These are phyloP conservation scores for Diploscapter pachys DNA, from an alignment of 1,140 invertebrate genomes.

Conservation along the genomic window DNA sequence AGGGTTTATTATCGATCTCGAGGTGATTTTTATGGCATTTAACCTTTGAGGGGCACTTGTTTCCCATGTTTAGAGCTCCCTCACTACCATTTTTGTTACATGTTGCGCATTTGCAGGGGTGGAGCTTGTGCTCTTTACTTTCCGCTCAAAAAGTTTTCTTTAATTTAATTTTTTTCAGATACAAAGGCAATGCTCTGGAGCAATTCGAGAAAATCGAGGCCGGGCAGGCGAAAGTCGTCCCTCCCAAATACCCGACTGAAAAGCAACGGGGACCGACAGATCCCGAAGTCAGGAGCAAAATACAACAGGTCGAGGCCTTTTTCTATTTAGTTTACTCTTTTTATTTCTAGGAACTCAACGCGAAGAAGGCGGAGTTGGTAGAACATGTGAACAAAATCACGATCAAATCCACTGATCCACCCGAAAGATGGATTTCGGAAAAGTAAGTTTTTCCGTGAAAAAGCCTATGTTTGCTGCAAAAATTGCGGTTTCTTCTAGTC, in stretches of 20 bases:
- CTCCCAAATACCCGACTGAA: constrained; percentile 12
- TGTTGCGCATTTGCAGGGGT: no score
- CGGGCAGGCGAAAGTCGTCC: constrained; percentile 21
- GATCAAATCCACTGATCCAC: constrained; percentile 43
- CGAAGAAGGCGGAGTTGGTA: constrained; percentile 42
- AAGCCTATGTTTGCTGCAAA: no score
- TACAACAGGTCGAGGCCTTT: constrained; percentile 5
- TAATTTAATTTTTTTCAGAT: no score
- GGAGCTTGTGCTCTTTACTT: no score
- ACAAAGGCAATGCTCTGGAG: constrained; percentile 20
- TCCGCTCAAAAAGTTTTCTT: no score
- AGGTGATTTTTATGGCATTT: no score
- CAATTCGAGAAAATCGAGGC: constrained; percentile 32
- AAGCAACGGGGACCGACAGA: constrained; percentile 10
- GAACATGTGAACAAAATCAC: constrained; percentile 44
- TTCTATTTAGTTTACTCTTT: constrained; percentile 13
- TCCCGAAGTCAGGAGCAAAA: neutral
- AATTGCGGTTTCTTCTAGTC: neutral
- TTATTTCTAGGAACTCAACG: constrained; percentile 34
- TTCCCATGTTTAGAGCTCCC: no score
- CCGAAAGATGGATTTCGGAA: constrained; percentile 24
- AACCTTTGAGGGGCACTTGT: no score
- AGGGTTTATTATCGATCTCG: no score
- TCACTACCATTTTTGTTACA: no score
- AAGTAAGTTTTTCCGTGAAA: constrained; percentile 11